A percentile compares a stretch with the other conserved stretches of the same genome.
phyloP scores from a whole-genome alignment of 2,113 vertebrate species.

The Chionis minor region DNA sequence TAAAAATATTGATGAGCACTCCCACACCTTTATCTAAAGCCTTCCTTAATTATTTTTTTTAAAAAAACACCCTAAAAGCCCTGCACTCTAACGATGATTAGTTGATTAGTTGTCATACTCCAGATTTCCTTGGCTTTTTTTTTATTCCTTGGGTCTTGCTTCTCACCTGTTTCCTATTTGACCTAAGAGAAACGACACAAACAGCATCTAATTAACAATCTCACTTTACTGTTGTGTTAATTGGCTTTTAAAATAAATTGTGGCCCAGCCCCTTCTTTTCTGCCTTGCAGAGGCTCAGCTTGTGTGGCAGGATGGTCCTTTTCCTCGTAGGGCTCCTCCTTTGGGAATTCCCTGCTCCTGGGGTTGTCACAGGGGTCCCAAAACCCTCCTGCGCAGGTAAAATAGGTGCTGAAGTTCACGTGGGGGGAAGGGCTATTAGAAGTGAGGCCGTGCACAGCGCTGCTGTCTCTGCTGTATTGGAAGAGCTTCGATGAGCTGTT shows the following conservation, averaged over 20 bases:
- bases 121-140: neutral
- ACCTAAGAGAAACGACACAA: neutral
- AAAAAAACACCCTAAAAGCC: neutral
- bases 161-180: neutral
- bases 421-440: neutral
- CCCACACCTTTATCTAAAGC: neutral
- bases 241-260: neutral
- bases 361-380: neutral
- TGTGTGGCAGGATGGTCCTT: too few species aligned
- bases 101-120: neutral
- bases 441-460: fast-evolving
- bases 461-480: fast-evolving
- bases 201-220: neutral
- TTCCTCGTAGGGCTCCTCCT: neutral
- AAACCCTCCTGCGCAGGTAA: neutral
- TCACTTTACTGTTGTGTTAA: neutral
- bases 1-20: neutral
- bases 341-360: neutral
- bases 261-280: neutral
- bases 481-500: neutral
- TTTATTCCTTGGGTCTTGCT: neutral
- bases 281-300: neutral
- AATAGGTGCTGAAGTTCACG: too few species aligned
- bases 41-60: neutral
- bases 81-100: neutral